Conservation (phyloP, 2,797 vertebrate genomes). For the Odontamblyopus lacepedii region DNA sequence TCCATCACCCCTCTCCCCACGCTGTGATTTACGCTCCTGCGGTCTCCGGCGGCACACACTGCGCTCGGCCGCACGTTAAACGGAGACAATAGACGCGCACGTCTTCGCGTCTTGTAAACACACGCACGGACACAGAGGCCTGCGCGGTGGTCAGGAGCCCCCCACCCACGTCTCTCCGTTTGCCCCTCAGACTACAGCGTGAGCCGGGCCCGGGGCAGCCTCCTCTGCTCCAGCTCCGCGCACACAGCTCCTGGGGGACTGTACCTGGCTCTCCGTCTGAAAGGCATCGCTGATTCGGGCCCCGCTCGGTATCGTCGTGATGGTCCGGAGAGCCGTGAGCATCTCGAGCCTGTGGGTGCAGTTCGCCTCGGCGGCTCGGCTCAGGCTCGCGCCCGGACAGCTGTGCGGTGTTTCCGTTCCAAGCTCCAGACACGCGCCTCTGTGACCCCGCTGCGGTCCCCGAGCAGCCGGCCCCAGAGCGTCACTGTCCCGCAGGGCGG, state of each 20-base stretch:
- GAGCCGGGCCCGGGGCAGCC: not conserved
- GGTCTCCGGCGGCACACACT: not conserved
- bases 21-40: not conserved
- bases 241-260: not conserved
- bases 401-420: not conserved
- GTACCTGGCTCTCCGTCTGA: constrained; percentile 75
- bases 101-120: not conserved
- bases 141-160: not conserved
- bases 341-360: constrained; percentile 57
- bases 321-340: constrained; percentile 55
- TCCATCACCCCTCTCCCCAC: not conserved
- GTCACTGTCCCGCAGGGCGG: not conserved
- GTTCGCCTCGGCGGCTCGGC: constrained; percentile 5
- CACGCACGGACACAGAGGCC: not conserved
- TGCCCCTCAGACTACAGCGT: not conserved
- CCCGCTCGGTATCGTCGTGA: constrained; percentile 43
- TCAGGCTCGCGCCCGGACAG: constrained; percentile 39
- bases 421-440: not conserved
- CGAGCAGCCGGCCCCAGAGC: not conserved
- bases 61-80: not conserved
- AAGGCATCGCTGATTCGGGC: constrained; percentile 59
- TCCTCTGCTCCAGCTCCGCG: not conserved
- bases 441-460: not conserved
- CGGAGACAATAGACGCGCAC: not conserved
- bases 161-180: not conserved